Evolutionary conservation across 2,888 invertebrate genomes (phyloP).

Genomic region (Amiota minor): DNA sequence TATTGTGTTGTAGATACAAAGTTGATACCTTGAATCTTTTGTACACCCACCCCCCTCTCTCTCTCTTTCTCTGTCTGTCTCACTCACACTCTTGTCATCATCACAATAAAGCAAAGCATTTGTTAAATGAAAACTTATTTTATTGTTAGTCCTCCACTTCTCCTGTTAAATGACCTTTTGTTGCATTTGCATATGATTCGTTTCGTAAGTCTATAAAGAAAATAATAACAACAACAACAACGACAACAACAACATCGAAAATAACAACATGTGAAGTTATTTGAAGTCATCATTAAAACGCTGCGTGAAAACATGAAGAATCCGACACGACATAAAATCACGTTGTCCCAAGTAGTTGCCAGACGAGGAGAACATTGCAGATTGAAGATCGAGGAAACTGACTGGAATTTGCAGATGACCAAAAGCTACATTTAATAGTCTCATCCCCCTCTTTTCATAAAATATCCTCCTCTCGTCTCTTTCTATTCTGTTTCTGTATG

Average conservation of each 20-base stretch:
- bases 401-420: conserved; percentile 26
- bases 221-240: conserved; percentile 29
- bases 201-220: conserved; percentile 32
- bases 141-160: conserved; percentile 9
- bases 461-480: neutral
- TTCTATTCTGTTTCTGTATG: neutral
- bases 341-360: neutral
- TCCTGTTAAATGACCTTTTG: neutral
- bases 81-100: too few species aligned
- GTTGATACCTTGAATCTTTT: too few species aligned
- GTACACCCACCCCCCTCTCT: too few species aligned
- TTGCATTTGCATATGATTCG: conserved; percentile 23
- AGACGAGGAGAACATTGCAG: neutral
- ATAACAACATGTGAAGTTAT: conserved; percentile 45
- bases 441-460: conserved; percentile 10
- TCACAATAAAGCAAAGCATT: neutral
- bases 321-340: conserved; percentile 50
- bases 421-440: conserved; percentile 16
- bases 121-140: conserved; percentile 30
- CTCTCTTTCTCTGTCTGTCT: too few species aligned
- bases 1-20: too few species aligned
- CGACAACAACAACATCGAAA: conserved; percentile 32
- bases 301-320: conserved; percentile 44
- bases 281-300: conserved; percentile 68
- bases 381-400: neutral